These are phyloP conservation scores for Metaphire vulgaris DNA, from an alignment of 1,140 invertebrate species.

Conservation along the genomic window DNA sequence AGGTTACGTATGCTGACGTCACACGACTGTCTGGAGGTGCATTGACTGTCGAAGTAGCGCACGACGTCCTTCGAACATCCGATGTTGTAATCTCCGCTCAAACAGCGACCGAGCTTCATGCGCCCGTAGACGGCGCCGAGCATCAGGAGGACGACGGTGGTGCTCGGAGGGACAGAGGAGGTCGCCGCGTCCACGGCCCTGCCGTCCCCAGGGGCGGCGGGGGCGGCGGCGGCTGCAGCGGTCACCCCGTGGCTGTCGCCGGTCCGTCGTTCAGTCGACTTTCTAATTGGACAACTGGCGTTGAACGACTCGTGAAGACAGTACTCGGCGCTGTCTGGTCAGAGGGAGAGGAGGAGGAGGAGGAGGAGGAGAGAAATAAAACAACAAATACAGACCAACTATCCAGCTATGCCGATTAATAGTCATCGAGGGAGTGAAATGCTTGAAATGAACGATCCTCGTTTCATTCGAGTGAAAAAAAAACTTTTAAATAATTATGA, in stretches of 20 bases:
- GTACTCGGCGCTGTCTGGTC: neutral
- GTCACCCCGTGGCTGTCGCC: too few relatives aligned
- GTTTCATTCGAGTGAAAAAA: too few relatives aligned
- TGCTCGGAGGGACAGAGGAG: too few relatives aligned
- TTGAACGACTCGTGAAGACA: conserved; percentile 24
- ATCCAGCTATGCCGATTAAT: too few relatives aligned
- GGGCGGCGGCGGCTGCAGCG: too few relatives aligned
- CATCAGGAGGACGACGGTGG: conserved; percentile 14
- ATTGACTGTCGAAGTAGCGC: conserved; percentile 16
- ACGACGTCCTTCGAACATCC: conserved; percentile 14
- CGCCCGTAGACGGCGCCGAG: conserved; percentile 1
- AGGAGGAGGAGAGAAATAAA: too few relatives aligned
- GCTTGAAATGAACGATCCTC: too few relatives aligned
- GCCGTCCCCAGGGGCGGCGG: neutral
- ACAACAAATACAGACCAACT: too few relatives aligned
- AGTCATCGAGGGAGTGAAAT: too few relatives aligned
- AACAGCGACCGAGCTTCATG: conserved; percentile 1
- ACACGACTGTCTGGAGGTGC: conserved; percentile 7
- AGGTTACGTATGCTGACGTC: conserved; percentile 15
- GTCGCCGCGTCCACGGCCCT: neutral
- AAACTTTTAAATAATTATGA: too few relatives aligned
- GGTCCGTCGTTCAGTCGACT: too few relatives aligned
- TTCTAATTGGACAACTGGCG: neutral
- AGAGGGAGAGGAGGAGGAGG: too few relatives aligned
- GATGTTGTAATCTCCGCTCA: conserved; percentile 5